A percentile compares a stretch with the other conserved stretches of the same genome.
Conservation (phyloP, 2,888 invertebrate species). For the Sisyra terminalis region DNA sequence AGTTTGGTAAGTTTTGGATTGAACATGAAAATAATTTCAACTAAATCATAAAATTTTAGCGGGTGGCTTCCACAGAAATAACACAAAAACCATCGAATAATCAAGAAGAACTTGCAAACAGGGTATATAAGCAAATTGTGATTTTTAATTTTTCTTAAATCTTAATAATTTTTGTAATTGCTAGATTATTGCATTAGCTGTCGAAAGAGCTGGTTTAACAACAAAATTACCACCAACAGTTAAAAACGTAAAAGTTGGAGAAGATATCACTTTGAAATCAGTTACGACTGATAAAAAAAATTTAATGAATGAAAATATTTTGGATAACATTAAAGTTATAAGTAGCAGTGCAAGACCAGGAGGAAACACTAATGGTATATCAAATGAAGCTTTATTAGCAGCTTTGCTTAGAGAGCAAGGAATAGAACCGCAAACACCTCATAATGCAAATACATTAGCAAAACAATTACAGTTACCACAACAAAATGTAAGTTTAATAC, state of each 20-base stretch:
- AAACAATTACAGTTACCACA: slow-evolving; percentile 15
- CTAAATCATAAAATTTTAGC: slow-evolving; percentile 1
- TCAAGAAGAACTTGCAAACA: slow-evolving; percentile 14
- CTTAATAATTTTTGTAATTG: neutral
- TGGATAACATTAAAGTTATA: slow-evolving; percentile 10
- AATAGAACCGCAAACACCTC: slow-evolving; percentile 53
- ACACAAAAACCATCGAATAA: slow-evolving; percentile 5
- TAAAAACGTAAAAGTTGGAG: slow-evolving; percentile 21
- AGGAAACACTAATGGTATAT: slow-evolving; percentile 32
- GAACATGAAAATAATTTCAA: no score
- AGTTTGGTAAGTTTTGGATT: slow-evolving; percentile 6
- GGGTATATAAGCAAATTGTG: slow-evolving; percentile 12
- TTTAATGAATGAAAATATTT: slow-evolving; percentile 32
- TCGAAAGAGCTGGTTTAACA: slow-evolving; percentile 16
- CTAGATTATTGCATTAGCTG: slow-evolving; percentile 21
- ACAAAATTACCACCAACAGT: slow-evolving; percentile 16
- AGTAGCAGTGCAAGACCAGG: slow-evolving; percentile 17
- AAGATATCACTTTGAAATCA: slow-evolving; percentile 11
- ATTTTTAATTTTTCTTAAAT: neutral
- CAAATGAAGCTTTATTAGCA: slow-evolving; percentile 51
- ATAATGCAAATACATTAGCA: slow-evolving; percentile 16
- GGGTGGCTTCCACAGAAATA: slow-evolving; percentile 5
- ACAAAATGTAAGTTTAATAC: slow-evolving; percentile 12
- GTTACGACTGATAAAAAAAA: slow-evolving; percentile 11
- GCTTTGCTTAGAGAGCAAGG: slow-evolving; percentile 54